phyloP scores from a whole-genome alignment of 2,113 vertebrate genomes.

The Coptodon bakossiorum region DNA sequence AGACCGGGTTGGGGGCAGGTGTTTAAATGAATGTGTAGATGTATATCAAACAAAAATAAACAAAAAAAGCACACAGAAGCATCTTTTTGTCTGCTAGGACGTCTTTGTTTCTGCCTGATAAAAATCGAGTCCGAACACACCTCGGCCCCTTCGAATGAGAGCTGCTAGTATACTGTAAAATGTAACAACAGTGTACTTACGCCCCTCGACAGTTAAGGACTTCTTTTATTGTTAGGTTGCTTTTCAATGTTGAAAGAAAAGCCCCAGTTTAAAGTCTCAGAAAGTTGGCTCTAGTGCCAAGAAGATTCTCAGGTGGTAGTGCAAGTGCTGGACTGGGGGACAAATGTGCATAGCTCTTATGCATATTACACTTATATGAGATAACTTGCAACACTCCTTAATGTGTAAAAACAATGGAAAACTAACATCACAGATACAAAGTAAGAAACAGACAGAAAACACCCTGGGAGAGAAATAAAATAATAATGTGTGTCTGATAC shows the following conservation, averaged over 20 bases:
- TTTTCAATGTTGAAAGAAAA: not conserved
- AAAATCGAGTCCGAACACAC: conserved; percentile 3
- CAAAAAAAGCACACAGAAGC: not conserved
- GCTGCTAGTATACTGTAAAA: not conserved
- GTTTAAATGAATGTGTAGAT: conserved; percentile 30
- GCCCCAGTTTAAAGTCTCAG: not conserved
- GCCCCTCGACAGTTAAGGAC: not conserved
- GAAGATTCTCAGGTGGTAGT: not conserved
- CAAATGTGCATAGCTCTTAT: not conserved
- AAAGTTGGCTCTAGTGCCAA: not conserved
- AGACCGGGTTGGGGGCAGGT: conserved; percentile 1
- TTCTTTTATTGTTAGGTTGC: not conserved
- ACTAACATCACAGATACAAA: not conserved
- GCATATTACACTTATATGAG: not conserved
- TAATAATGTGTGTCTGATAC: not conserved
- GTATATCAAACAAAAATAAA: not conserved
- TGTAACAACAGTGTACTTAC: not conserved
- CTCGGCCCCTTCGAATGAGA: not conserved
- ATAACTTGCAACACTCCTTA: not conserved
- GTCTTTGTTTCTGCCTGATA: conserved; percentile 4
- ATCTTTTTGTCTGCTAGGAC: not conserved
- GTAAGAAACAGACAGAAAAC: not conserved
- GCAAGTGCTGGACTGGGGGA: not conserved
- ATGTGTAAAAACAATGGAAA: not conserved
- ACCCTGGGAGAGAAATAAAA: not conserved